Evolutionary conservation across 2,888 invertebrate species (phyloP).

Genomic region (Drosophila austrosaltans): DNA sequence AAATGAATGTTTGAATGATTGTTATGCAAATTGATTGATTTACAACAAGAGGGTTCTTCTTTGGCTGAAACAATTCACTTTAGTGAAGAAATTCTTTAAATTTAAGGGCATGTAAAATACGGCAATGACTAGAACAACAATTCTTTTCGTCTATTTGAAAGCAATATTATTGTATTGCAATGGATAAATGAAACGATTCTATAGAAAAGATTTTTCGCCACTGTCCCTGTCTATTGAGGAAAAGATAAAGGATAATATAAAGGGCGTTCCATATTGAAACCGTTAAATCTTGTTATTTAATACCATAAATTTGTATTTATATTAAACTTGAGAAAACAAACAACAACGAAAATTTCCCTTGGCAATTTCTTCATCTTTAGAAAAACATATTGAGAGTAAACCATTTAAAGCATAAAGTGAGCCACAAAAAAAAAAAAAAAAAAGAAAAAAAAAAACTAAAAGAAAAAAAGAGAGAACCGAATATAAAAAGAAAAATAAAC

Average conservation of each 20-base stretch:
- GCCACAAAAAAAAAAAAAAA: conserved; percentile 34
- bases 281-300: not conserved
- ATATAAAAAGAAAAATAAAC: conserved; percentile 31
- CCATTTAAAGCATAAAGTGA: conserved; percentile 34
- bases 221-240: too few relatives aligned
- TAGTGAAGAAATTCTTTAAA: too few relatives aligned
- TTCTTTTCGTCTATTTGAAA: too few relatives aligned
- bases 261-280: not conserved
- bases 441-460: conserved; percentile 17
- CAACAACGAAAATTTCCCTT: not conserved
- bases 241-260: not conserved
- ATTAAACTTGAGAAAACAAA: conserved; percentile 6
- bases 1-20: too few relatives aligned
- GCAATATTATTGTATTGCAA: too few relatives aligned
- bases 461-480: conserved; percentile 29
- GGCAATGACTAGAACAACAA: too few relatives aligned
- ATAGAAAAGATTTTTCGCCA: too few relatives aligned
- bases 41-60: too few relatives aligned
- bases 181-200: too few relatives aligned
- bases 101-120: too few relatives aligned
- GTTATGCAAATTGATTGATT: too few relatives aligned
- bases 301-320: not conserved
- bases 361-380: conserved; percentile 4
- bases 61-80: too few relatives aligned
- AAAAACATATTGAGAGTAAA: conserved; percentile 39